Base-by-base conservation (phyloP, 2,797 vertebrate genomes). In the Chloroceryle amazona region DNA sequence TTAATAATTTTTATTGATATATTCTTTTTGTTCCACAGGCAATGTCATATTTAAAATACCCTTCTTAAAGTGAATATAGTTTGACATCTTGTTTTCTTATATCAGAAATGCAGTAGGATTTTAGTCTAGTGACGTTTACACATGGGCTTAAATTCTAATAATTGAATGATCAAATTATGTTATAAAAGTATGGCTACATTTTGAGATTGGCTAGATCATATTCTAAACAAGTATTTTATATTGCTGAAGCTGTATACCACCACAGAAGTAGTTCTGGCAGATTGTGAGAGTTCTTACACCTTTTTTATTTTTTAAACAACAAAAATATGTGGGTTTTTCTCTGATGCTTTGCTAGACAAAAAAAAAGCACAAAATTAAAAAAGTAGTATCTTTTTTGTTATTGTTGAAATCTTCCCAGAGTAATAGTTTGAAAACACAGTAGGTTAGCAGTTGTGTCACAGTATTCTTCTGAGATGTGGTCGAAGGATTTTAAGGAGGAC, bases 11-110 rank as follows among this genome's bases (percentile, higher is more conserved):
- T 63, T 39, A 33, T 80, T 63, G 35, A 33, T 68, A 20, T 55
- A n/a, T 63, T 41, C 1, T 13, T 51, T 68, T 15, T 21, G 1
- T 3, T 3, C 2, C 10, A 25, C 5, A 23, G 22, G 5, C 35
- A 33, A 31, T 62, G 26, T 21, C 3, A 1, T 84, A 10, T 67
- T 78, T 29, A 87, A 44, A 37, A 72, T 33, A 23, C 28, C 9
- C 13, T 88, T 66, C 29, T 39, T 42, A 52, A 90, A 75, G 15
- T 28, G 18, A 65, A 26, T 41, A 6, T 4, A 41, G 8, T 70
- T 46, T 68, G 37, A 84, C 8, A 47, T 49, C 6, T 72, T 58
- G 5, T 42, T 81, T 93, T 61, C 29, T 63, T 47, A 4, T 52
- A 6, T 23, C 70, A 17, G n/a, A 58, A 60, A 62, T 37, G n/a